A percentile compares a stretch with the other conserved stretches of the same genome.
These are phyloP conservation scores for Stramonita haemastoma DNA, from an alignment of 2,888 invertebrate species.

Conservation along the genomic window DNA sequence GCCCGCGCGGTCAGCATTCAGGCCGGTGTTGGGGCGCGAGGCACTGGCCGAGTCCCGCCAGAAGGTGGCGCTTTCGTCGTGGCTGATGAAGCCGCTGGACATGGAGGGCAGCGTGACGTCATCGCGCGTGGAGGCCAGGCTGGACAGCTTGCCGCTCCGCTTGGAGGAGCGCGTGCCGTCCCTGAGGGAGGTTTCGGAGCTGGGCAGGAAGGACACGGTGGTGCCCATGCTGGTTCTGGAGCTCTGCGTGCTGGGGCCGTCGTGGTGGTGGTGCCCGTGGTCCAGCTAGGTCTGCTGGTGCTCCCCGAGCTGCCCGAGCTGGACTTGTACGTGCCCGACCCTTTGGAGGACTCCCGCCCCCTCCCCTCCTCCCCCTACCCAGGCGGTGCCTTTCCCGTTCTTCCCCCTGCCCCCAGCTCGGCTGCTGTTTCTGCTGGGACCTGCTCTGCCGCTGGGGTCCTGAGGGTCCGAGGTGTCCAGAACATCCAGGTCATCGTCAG, in stretches of 20 bases:
- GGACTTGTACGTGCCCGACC: not conserved
- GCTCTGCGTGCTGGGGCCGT: not conserved
- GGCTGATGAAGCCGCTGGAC: not conserved
- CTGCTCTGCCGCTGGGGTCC: not conserved
- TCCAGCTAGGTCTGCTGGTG: not conserved
- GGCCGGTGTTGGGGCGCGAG: not conserved
- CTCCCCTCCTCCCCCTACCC: not conserved
- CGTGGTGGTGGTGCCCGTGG: not conserved
- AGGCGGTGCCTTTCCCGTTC: not conserved
- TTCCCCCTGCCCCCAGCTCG: not conserved
- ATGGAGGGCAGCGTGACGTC: constrained; percentile 27
- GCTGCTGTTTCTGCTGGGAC: not conserved
- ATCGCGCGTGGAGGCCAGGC: constrained; percentile 27
- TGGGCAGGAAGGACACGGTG: not conserved
- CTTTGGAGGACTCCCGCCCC: not conserved
- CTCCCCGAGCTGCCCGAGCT: not conserved
- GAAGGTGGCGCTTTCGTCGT: not conserved
- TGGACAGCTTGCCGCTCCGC: not conserved
- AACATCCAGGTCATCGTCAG: constrained; percentile 8
- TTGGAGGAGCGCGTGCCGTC: not conserved
- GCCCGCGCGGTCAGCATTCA: not conserved
- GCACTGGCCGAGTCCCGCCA: not conserved
- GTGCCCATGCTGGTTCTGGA: constrained; percentile 5
- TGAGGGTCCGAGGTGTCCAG: not conserved
- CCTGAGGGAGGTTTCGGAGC: not conserved